Evolutionary conservation across 1,140 invertebrate genomes (phyloP), one percentile per base, ranked within the genome.

Genomic region (Carposina sasakii): DNA sequence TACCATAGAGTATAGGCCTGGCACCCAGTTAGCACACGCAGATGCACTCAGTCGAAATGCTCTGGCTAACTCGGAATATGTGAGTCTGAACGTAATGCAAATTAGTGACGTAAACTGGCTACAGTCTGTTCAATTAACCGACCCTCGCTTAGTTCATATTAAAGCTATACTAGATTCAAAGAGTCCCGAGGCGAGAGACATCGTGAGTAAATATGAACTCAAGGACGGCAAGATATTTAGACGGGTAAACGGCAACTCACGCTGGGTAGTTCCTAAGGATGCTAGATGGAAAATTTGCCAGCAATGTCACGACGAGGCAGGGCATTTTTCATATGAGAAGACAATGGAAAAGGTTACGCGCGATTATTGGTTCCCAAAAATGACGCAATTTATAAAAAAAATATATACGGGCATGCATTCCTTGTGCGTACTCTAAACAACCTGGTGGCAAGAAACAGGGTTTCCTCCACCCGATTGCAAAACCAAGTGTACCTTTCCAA

Each of bases 41-140:
- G 73, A 74, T 48, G 57, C 62, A 5, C 40, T 76, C 2, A 71
- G 67, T 48, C 39, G 67, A 52, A 26, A 59, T 17, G 21, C 41
- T 3, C 15, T 40, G 16, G 13, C 4, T 46, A 15, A 4, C 5
- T 6, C 3, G 10, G 21, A 26, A 24, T 13, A 24, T 26, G 12
- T n/a, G 10, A 22, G 4, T 16, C 21, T 26, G 15, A 19, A 26
- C 6, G 26, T 44, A 5, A 15, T 44, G 21, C 41, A 44, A 28
- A 16, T 44, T n/a, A 12, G 15, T 13, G 24, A 16, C 4, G 26
- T 28, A 17, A 3, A 44, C 41, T 44, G 41, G 41, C 28, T 44
- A 26, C 24, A 44, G 9, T 19, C 41, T 4, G 41, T 44, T 9
- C 41, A 44, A 22, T 10, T 44, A 17, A 26, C 4, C 28, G 41